These are phyloP conservation scores for Gopherus flavomarginatus DNA, from an alignment of 2,113 vertebrate genomes.

Conservation along the genomic window DNA sequence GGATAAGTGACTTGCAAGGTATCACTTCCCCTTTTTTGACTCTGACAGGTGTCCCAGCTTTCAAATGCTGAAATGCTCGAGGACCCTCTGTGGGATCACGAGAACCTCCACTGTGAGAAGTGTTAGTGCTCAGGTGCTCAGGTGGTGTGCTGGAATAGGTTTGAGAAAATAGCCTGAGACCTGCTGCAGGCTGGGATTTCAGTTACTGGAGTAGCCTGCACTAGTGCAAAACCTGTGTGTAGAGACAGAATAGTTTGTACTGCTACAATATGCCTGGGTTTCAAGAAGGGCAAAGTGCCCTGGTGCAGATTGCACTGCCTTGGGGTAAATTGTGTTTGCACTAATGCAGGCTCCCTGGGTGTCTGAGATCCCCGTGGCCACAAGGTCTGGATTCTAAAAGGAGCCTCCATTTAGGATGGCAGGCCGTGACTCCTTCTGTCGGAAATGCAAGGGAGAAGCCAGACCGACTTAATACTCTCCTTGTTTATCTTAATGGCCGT, in stretches of 20 bases:
- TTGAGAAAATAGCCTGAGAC: not conserved
- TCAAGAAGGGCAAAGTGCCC: not conserved
- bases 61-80: not conserved
- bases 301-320: not conserved
- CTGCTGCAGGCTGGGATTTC: not conserved
- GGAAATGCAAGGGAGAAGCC: accelerated
- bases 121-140: not conserved
- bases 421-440: not conserved
- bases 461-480: accelerated
- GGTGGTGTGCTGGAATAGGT: not conserved
- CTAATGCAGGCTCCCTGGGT: not conserved
- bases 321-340: not conserved
- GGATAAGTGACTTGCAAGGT: accelerated
- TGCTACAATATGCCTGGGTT: not conserved
- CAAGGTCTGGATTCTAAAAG: not conserved
- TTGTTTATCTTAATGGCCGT: accelerated
- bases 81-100: not conserved
- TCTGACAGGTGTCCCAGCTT: not conserved
- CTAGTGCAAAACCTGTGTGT: not conserved
- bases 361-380: not conserved
- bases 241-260: not conserved
- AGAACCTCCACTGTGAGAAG: not conserved
- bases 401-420: accelerated
- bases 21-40: not conserved
- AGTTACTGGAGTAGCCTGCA: not conserved